Evolutionary conservation across 2,888 invertebrate genomes (phyloP).

Genomic region (Temnothorax unifasciatus): DNA sequence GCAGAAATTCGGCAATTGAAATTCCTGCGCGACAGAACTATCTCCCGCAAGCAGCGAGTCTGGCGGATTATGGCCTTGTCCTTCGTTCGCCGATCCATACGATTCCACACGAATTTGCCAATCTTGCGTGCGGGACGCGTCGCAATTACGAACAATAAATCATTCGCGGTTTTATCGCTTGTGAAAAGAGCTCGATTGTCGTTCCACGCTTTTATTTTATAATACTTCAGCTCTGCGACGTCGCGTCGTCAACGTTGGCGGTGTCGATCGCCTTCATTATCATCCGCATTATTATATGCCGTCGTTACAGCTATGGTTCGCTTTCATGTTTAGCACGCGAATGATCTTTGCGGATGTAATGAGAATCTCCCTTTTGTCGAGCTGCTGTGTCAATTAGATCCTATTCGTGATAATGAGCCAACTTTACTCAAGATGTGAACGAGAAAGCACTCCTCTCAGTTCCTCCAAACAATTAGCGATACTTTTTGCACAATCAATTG

Average conservation of each 20-base stretch:
- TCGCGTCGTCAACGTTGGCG: conserved; percentile 22
- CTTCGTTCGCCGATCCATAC: conserved; percentile 38
- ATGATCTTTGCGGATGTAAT: conserved; percentile 30
- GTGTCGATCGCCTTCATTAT: conserved; percentile 53
- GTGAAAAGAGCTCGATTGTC: conserved; percentile 18
- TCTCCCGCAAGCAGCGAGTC: neutral
- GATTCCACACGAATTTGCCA: conserved; percentile 40
- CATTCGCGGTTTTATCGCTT: conserved; percentile 36
- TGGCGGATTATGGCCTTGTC: conserved; percentile 54
- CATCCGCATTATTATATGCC: conserved; percentile 39
- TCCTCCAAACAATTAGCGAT: conserved; percentile 39
- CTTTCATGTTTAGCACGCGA: conserved; percentile 26
- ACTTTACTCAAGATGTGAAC: neutral
- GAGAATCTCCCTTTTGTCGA: conserved; percentile 35
- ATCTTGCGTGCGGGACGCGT: conserved; percentile 46
- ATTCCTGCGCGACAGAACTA: conserved; percentile 55
- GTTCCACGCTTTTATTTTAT: conserved; percentile 34
- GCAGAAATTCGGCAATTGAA: conserved; percentile 59
- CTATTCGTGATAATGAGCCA: conserved; percentile 43
- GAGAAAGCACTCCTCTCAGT: conserved; percentile 11
- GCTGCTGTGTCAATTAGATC: conserved; percentile 43
- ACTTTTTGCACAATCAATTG: conserved; percentile 28
- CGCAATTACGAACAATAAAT: conserved; percentile 62
- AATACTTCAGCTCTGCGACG: conserved; percentile 20
- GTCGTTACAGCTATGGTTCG: conserved; percentile 3